Percentiles rank a stretch among this genome's conserved stretches.
Conservation (phyloP, 1,140 invertebrate species). For the Drosophila elegans region DNA sequence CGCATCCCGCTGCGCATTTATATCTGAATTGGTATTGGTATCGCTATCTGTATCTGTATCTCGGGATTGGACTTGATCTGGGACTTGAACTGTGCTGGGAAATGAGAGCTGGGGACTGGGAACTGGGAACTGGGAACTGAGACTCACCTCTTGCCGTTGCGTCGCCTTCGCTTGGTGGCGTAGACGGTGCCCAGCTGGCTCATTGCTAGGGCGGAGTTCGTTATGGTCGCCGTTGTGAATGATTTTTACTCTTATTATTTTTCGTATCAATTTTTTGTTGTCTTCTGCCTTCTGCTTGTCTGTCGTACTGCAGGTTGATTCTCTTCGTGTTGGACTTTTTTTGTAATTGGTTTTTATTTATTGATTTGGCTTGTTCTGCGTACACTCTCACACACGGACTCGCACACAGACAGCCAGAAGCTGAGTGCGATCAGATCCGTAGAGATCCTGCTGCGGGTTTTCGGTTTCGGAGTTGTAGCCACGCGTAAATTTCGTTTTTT, state of each 20-base stretch:
- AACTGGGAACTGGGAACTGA: conserved; percentile 65
- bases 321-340: conserved; percentile 30
- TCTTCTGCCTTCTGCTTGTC: conserved; percentile 18
- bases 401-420: conserved; percentile 45
- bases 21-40: conserved; percentile 33
- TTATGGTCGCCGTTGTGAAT: conserved; percentile 84
- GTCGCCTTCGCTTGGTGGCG: conserved; percentile 95
- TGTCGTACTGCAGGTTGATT: conserved; percentile 14
- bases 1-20: conserved; percentile 40
- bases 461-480: conserved; percentile 36
- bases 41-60: conserved; percentile 33
- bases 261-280: conserved; percentile 39
- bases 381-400: conserved; percentile 28
- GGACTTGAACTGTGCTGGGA: neutral
- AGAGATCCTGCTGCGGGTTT: conserved; percentile 59
- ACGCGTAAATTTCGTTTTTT: conserved; percentile 52
- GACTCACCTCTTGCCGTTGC: conserved; percentile 96
- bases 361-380: conserved; percentile 59
- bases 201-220: conserved; percentile 86
- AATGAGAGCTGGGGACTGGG: conserved; percentile 38
- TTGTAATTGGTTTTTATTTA: conserved; percentile 80
- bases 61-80: conserved; percentile 1
- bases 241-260: conserved; percentile 63
- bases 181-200: conserved; percentile 97
- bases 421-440: conserved; percentile 41